Percentiles rank a stretch among this genome's conserved stretches.
phyloP scores from a whole-genome alignment of 2,797 vertebrate species.

The Liasis olivaceus region DNA sequence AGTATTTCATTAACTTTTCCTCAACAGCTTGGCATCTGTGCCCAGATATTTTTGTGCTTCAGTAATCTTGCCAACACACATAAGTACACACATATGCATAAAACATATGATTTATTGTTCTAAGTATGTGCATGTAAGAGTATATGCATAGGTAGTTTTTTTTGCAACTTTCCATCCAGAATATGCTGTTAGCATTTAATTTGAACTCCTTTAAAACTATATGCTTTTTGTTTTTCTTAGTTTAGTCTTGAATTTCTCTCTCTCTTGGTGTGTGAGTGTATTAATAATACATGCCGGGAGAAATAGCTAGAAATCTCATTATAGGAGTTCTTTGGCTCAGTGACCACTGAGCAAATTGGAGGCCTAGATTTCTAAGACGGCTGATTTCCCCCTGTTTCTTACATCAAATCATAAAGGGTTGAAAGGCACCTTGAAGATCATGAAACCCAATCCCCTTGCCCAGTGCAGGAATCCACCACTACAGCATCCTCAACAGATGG shows the following conservation, averaged over 20 bases:
- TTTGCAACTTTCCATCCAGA: neutral
- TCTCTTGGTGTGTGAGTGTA: neutral
- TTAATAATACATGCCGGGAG: neutral
- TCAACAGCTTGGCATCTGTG: neutral
- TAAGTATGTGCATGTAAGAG: no score
- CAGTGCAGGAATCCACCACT: neutral
- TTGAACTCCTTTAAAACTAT: neutral
- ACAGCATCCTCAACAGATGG: neutral
- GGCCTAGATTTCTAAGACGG: neutral
- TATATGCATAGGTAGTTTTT: neutral
- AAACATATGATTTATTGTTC: neutral
- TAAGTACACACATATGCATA: neutral
- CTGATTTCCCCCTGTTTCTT: neutral
- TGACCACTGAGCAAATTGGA: neutral
- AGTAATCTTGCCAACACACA: neutral
- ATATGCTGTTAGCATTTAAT: neutral
- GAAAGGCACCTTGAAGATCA: neutral
- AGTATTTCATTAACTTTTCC: neutral
- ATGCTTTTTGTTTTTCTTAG: neutral
- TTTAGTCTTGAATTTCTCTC: neutral
- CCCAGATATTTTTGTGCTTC: neutral
- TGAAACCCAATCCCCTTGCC: neutral
- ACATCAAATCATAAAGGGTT: neutral
- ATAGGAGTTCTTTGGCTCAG: slow-evolving; percentile 14
- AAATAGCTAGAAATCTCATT: neutral